Conservation (phyloP, 2,888 invertebrate genomes). For the Drosophila monieri region DNA sequence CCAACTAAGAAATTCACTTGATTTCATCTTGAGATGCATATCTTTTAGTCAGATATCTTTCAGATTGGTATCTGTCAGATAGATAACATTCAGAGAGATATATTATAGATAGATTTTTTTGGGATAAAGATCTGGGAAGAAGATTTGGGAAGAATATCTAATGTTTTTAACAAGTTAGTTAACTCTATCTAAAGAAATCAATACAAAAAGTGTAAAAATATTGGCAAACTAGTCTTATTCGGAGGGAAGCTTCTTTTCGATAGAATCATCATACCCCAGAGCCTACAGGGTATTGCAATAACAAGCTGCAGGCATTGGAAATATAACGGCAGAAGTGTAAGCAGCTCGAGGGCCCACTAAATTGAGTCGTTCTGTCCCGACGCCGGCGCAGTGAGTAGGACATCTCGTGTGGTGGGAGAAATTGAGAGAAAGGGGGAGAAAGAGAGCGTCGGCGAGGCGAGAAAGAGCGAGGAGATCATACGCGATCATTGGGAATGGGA, state of each 20-base stretch:
- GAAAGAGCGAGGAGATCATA: conserved; percentile 3
- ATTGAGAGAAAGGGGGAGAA: conserved; percentile 51
- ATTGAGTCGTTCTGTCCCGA: conserved; percentile 65
- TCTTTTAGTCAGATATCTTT: too few species aligned
- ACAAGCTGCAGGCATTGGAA: conserved; percentile 43
- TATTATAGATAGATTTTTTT: too few species aligned
- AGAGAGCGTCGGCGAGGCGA: not conserved
- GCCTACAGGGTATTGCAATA: conserved; percentile 19
- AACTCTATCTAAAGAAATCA: too few species aligned
- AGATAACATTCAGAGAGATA: too few species aligned
- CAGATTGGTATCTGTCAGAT: too few species aligned
- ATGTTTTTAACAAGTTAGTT: too few species aligned
- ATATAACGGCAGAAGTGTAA: conserved; percentile 54
- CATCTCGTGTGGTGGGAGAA: conserved; percentile 36
- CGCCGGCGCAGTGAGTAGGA: conserved; percentile 66
- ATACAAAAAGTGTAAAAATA: too few species aligned
- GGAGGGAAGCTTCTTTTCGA: not conserved
- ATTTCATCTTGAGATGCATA: too few species aligned
- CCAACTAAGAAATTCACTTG: too few species aligned
- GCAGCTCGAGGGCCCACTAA: conserved; percentile 63
- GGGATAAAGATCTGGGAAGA: too few species aligned
- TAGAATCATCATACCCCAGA: not conserved
- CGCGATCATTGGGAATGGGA: conserved; percentile 30
- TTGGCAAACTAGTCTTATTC: too few species aligned
- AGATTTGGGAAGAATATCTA: too few species aligned